phyloP scores from a whole-genome alignment of 2,797 vertebrate species.

The Prunella strophiata region DNA sequence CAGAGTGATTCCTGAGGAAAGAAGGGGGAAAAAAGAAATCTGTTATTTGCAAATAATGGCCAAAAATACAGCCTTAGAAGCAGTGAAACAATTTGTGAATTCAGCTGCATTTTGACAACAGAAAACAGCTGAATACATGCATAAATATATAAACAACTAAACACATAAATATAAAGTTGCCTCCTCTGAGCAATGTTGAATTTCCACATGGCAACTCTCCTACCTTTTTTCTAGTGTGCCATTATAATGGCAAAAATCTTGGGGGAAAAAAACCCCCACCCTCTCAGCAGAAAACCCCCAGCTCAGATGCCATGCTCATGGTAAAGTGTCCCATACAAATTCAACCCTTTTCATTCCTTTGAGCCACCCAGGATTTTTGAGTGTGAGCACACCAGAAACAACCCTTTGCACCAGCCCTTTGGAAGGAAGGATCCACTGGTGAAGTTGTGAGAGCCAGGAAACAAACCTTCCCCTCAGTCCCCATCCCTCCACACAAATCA shows the following conservation, averaged over 20 bases:
- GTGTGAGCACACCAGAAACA: neutral
- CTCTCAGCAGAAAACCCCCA: neutral
- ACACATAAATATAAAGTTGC: neutral
- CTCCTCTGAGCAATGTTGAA: neutral
- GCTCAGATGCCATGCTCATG: neutral
- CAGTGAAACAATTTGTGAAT: neutral
- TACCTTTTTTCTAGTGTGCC: neutral
- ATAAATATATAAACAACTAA: neutral
- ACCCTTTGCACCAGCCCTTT: neutral
- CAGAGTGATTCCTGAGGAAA: neutral
- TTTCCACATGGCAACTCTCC: neutral
- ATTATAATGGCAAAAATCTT: neutral
- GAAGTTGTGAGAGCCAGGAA: neutral
- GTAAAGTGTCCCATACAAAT: neutral
- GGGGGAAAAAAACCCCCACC: too few relatives aligned
- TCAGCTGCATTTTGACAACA: neutral
- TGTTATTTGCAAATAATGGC: neutral
- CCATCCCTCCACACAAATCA: neutral
- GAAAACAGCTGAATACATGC: neutral
- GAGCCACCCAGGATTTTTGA: neutral
- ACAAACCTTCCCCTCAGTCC: neutral
- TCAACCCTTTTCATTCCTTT: neutral
- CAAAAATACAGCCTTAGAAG: neutral
- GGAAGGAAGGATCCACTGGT: neutral
- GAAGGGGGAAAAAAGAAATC: neutral